Evolutionary conservation across 2,888 invertebrate species (phyloP).

Genomic region (Drosophila paramelanica): DNA sequence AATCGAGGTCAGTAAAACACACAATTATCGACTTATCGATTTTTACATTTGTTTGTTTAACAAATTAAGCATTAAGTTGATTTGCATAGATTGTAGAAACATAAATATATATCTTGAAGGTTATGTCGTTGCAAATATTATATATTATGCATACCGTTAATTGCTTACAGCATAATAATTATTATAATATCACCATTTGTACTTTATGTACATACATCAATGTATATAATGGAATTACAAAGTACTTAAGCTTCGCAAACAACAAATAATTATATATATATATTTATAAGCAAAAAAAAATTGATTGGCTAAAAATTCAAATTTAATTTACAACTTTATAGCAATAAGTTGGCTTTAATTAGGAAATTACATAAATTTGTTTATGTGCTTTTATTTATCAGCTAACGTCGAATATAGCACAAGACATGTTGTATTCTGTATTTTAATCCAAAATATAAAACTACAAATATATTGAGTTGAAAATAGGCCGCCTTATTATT

Average conservation of each 20-base stretch:
- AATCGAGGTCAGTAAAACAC: slow-evolving; percentile 4
- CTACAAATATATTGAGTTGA: neutral
- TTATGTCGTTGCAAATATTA: neutral
- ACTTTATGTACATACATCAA: too few species aligned
- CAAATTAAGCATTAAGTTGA: slow-evolving; percentile 4
- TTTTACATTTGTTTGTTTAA: neutral
- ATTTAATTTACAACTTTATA: slow-evolving; percentile 2
- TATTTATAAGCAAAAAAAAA: neutral
- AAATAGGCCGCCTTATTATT: neutral
- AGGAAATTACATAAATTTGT: neutral
- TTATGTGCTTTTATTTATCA: slow-evolving; percentile 2
- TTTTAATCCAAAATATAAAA: slow-evolving; percentile 1
- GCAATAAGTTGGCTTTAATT: neutral
- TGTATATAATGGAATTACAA: neutral
- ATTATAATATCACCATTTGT: neutral
- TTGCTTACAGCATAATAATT: neutral
- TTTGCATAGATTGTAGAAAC: neutral
- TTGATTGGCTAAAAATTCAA: neutral
- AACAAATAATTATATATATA: neutral
- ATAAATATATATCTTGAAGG: neutral
- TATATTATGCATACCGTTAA: neutral
- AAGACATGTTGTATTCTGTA: neutral
- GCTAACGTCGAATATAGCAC: neutral
- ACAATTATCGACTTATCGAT: slow-evolving; percentile 8
- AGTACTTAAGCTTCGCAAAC: neutral